Conservation (phyloP, 2,888 invertebrate genomes). For the Lottia gigantea region DNA sequence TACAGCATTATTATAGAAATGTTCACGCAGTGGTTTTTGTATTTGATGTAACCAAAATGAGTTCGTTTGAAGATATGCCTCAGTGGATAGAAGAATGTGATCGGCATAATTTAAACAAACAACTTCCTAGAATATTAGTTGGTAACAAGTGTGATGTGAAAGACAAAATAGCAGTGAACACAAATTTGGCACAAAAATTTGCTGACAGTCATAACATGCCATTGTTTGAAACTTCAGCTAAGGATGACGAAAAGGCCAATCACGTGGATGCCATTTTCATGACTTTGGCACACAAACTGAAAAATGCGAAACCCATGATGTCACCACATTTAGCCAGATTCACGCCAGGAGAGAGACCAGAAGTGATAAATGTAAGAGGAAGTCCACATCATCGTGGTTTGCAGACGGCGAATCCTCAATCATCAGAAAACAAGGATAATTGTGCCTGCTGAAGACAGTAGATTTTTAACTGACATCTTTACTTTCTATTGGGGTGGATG, state of each 20-base stretch:
- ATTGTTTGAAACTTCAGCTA: constrained; percentile 85
- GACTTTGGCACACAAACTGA: constrained; percentile 83
- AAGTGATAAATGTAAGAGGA: constrained; percentile 45
- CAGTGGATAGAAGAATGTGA: constrained; percentile 84
- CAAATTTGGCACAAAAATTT: constrained; percentile 78
- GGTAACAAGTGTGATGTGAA: constrained; percentile 82
- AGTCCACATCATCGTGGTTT: constrained; percentile 47
- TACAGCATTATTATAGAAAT: constrained; percentile 85
- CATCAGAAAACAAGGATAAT: constrained; percentile 41
- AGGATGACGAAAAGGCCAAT: constrained; percentile 78
- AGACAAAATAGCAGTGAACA: constrained; percentile 75
- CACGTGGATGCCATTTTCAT: constrained; percentile 86
- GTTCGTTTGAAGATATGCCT: constrained; percentile 76
- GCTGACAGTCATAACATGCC: constrained; percentile 75
- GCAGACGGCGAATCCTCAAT: constrained; percentile 38
- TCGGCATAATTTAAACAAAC: constrained; percentile 74
- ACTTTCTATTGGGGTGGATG: too few species aligned
- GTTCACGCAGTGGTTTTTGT: constrained; percentile 87
- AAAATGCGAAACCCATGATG: constrained; percentile 75
- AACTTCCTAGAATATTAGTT: constrained; percentile 79
- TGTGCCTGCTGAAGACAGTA: constrained; percentile 47
- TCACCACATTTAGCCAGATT: constrained; percentile 51
- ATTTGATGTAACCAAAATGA: constrained; percentile 80
- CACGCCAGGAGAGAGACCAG: constrained; percentile 34
- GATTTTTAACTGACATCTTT: too few species aligned